Evolutionary conservation across 2,797 vertebrate genomes (phyloP), one percentile per base, ranked within the genome.

Genomic region (Poeciliopsis paucimaculata): DNA sequence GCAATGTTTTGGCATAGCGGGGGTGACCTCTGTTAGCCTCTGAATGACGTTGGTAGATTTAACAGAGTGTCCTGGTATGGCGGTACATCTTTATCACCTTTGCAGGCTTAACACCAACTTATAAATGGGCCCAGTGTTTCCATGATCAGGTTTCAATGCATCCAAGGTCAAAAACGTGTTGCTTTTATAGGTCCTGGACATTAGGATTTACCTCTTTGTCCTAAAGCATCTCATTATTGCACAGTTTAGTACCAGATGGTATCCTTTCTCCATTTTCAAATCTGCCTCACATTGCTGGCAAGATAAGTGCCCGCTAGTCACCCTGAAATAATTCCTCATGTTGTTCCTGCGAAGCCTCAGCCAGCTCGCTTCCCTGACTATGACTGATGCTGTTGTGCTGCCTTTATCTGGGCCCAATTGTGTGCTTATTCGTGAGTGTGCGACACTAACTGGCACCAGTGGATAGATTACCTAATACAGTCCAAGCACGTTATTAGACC

Each of bases 401-500:
- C 86, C 78, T 90, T 92, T 90, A 90, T 91, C 90, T 87, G 74
- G 88, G 83, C 88, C 87, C 87, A 90, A 73, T 89, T 80, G 88
- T 93, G 78, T 82, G 77, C 86, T 84, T 91, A 80, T 79, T 82
- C 45, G 39, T n/a, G 46, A 77, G 78, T 74, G 60, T 43, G 80
- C 51, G 83, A 84, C 68, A 81, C 85, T 91, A 93, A 94, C 92
- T 89, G 82, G 90, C 93, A 85, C 81, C 86, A 78, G 83, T 93
- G 90, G 92, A 94, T 94, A 92, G 91, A 93, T 91, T 90, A 95
- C 91, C 90, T 82, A 87, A 90, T 92, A 92, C 88, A 92, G 92
- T 93, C 87, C 86, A 72, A 90, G 91, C 88, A 88, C 73, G 84
- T 93, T 94, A 94, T 94, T 93, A 90, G 85, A 94, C 91, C 92